Conservation (phyloP, 2,888 invertebrate genomes). For the Drosophila falleni region DNA sequence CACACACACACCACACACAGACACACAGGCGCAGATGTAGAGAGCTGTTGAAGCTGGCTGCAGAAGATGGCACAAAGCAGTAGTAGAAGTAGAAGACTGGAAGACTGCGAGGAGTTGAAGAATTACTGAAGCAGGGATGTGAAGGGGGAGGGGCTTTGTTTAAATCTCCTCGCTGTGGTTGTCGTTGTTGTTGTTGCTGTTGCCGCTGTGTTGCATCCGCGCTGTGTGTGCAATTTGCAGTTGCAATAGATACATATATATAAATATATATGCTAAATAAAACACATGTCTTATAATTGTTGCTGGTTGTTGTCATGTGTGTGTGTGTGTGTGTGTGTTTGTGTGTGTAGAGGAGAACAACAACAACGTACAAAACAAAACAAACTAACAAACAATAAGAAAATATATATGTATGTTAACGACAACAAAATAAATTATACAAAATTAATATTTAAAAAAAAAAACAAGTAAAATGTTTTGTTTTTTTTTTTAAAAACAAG, state of each 20-base stretch:
- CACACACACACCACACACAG: slow-evolving; percentile 1
- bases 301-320: slow-evolving; percentile 9
- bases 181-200: slow-evolving; percentile 20
- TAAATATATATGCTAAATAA: background rate
- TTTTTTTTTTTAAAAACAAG: no score
- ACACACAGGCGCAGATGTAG: slow-evolving; percentile 5
- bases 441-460: slow-evolving; percentile 11
- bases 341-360: slow-evolving; percentile 29
- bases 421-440: slow-evolving; percentile 7
- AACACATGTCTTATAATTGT: background rate
- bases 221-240: slow-evolving; percentile 5
- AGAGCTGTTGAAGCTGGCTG: slow-evolving; percentile 8
- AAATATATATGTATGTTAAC: slow-evolving; percentile 2
- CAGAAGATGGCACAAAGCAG: slow-evolving; percentile 8
- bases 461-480: background rate
- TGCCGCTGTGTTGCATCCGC: slow-evolving; percentile 9
- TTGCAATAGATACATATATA: slow-evolving; percentile 2
- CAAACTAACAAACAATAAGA: slow-evolving; percentile 20
- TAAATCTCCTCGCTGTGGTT: slow-evolving; percentile 4
- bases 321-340: slow-evolving; percentile 10
- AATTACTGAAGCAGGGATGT: background rate
- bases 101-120: slow-evolving; percentile 1
- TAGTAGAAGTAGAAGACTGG: background rate
- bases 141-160: background rate
- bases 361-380: slow-evolving; percentile 40